Evolutionary conservation across 2,888 invertebrate species (phyloP), one percentile per base, ranked within the genome.

Genomic region (Camptogramma bilineatum): DNA sequence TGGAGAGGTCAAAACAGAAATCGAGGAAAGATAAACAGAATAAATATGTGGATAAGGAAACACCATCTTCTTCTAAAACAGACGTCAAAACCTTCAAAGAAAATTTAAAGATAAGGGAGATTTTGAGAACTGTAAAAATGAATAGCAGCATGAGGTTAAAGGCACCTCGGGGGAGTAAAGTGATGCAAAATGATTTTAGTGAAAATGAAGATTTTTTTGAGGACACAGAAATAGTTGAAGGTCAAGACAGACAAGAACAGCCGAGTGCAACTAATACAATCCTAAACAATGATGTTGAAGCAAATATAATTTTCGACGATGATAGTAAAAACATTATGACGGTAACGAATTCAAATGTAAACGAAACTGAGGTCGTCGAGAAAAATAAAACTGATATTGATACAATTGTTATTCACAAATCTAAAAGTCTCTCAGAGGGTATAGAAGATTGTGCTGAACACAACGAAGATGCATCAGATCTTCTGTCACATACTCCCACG

Each of bases 51-150:
- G 82, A 83, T 50, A 87, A 81, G 68, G 87, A 86, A 17, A 86
- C 84, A 70, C 67, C 81, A 18, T 71, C 80, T 2, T 64, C 79
- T n/a, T 84, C 84, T 67, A 83, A 82, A 59, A 75, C 82, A 8
- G 92, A 92, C 58, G 82, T 89, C 0, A 92, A 88, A 70, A 81
- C 83, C 42, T 82, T 90, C 7, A 90, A 87, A 69, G 92, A 91
- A 73, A 91, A 90, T 72, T 74, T 89, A 0, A 91, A 90, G 83
- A 90, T 91, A 54, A 90, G 86, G 66, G 90, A 91, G 71, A 90
- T 91, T 62, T 79, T 92, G 52, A 79, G 88, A 68, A 90, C 86
- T 8, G 92, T 91, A 0, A 92, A 91, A 82, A 91, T 91, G 86
- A 91, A 88, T 52, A 91, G 87, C 54, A 90, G 90, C 70, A 88